Percentiles rank a stretch among this genome's conserved stretches.
These are phyloP conservation scores for Muntiacus reevesi DNA, from an alignment of 2,113 vertebrate genomes.

Conservation along the genomic window DNA sequence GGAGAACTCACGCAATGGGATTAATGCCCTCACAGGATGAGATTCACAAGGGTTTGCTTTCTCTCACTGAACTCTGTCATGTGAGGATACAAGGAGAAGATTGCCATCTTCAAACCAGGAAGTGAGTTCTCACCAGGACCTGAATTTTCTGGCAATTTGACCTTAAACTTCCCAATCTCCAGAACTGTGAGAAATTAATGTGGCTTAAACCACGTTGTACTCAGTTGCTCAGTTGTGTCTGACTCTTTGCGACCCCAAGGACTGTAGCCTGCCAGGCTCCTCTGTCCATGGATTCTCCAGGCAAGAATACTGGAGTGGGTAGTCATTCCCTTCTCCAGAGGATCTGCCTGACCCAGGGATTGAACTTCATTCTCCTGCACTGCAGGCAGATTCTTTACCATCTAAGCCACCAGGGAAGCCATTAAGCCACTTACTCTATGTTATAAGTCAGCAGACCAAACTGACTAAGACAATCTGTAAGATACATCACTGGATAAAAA, in stretches of 20 bases:
- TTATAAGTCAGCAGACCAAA: no score
- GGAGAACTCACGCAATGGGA: neutral
- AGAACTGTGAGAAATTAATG: neutral
- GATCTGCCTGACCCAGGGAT: neutral
- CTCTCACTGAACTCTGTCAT: no score
- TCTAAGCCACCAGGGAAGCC: neutral
- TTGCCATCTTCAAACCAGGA: neutral
- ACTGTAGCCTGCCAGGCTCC: neutral
- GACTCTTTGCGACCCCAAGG: accelerated
- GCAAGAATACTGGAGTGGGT: neutral
- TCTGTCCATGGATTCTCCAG: neutral
- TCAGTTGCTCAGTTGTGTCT: neutral
- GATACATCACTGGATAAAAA: neutral
- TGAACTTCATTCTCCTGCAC: neutral
- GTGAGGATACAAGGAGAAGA: neutral
- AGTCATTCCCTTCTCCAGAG: neutral
- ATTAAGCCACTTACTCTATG: neutral
- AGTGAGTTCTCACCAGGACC: neutral
- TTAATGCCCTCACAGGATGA: neutral
- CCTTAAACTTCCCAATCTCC: neutral
- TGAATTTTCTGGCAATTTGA: neutral
- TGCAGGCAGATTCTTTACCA: neutral
- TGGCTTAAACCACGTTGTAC: neutral
- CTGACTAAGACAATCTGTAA: neutral
- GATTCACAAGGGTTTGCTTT: no score